Evolutionary conservation across 2,888 invertebrate species (phyloP).

Genomic region (Lepidocyrtinus sp.): DNA sequence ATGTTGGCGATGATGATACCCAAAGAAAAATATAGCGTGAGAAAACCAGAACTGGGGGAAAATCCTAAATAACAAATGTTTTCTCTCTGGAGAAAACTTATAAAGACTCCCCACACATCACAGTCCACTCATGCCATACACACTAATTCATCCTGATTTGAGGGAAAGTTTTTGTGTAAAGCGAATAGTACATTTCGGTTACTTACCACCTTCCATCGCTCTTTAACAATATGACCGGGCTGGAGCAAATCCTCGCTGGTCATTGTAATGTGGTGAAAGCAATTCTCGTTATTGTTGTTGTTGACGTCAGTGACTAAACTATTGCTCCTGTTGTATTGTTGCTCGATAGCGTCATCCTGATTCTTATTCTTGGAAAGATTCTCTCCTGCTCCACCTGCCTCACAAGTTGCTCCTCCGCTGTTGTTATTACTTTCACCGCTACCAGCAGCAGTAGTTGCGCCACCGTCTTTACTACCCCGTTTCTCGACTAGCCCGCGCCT

Average conservation of each 20-base stretch:
- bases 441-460: slow-evolving; percentile 27
- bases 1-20: background rate
- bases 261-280: slow-evolving; percentile 82
- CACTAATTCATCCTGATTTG: background rate
- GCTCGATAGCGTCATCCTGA: slow-evolving; percentile 45
- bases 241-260: slow-evolving; percentile 94
- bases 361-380: slow-evolving; percentile 24
- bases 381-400: slow-evolving; percentile 9
- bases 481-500: slow-evolving; percentile 49
- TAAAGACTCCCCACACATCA: background rate
- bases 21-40: background rate
- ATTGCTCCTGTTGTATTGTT: slow-evolving; percentile 45
- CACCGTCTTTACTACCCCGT: slow-evolving; percentile 47
- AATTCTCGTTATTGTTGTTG: slow-evolving; percentile 63
- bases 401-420: slow-evolving; percentile 23
- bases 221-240: slow-evolving; percentile 97
- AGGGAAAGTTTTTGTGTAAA: background rate
- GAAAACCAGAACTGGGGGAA: background rate
- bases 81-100: background rate
- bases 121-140: background rate
- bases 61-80: slow-evolving; percentile 3
- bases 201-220: slow-evolving; percentile 97
- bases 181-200: background rate
- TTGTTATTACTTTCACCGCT: slow-evolving; percentile 48
- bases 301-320: slow-evolving; percentile 58